These are phyloP conservation scores for Pseudomyrmex sp. DNA, from an alignment of 1,140 invertebrate genomes.

Conservation along the genomic window DNA sequence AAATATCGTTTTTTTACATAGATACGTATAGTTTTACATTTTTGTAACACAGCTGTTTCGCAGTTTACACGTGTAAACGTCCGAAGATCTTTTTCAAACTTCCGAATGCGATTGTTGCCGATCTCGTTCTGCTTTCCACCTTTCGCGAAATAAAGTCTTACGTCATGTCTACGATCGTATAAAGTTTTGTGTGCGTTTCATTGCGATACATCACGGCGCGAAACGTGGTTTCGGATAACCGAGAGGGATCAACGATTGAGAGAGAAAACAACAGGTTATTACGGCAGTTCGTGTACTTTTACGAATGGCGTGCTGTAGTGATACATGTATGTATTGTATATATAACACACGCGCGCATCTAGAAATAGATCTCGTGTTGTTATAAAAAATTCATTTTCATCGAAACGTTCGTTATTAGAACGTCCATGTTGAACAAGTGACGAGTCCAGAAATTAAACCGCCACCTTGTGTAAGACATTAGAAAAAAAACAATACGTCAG, in stretches of 20 bases:
- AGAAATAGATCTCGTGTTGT: too few relatives aligned
- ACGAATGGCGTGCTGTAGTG: background rate
- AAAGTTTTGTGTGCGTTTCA: conserved; percentile 47
- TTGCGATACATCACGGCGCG: conserved; percentile 33
- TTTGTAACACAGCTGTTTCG: background rate
- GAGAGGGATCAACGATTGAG: conserved; percentile 53
- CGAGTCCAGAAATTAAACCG: too few relatives aligned
- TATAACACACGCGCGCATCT: too few relatives aligned
- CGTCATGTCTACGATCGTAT: conserved; percentile 47
- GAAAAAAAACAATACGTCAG: too few relatives aligned
- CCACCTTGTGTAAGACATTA: too few relatives aligned
- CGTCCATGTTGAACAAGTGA: too few relatives aligned
- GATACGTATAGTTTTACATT: too few relatives aligned
- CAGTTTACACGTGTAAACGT: too few relatives aligned
- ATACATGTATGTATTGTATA: background rate
- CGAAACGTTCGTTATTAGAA: too few relatives aligned
- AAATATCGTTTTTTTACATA: too few relatives aligned
- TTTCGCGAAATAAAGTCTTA: conserved; percentile 42
- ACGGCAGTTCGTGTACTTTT: conserved; percentile 24
- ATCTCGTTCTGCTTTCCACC: background rate
- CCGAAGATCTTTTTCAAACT: background rate
- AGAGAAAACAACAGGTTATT: conserved; percentile 33
- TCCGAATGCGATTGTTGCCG: background rate
- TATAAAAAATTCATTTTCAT: too few relatives aligned
- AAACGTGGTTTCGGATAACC: conserved; percentile 55